phyloP scores from a whole-genome alignment of 2,797 vertebrate species.

The Ceyx erithaca region DNA sequence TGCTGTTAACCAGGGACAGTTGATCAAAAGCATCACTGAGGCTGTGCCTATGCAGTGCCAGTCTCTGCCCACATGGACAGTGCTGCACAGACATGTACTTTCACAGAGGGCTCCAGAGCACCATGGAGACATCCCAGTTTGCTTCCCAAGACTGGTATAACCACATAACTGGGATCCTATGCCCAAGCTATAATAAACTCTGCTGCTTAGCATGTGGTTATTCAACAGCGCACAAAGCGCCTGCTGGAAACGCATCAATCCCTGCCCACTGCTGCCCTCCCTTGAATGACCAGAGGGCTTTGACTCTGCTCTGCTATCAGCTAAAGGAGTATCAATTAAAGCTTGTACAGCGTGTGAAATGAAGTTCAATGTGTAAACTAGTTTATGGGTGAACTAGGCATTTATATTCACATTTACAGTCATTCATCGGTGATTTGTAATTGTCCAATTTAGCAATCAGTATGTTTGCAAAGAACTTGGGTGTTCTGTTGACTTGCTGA shows the following conservation, averaged over 20 bases:
- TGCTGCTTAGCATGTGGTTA: background rate
- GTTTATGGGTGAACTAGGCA: background rate
- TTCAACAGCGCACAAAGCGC: background rate
- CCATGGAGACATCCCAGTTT: background rate
- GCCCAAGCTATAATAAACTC: background rate
- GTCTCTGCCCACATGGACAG: accelerated
- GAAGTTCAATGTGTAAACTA: background rate
- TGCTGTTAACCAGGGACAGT: background rate
- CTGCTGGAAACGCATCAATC: background rate
- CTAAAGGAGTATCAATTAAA: background rate
- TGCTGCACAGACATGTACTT: accelerated
- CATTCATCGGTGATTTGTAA: conserved; percentile 13
- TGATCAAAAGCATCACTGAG: accelerated
- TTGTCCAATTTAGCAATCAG: conserved; percentile 32
- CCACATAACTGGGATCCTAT: accelerated
- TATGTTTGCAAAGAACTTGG: background rate
- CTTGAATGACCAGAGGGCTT: background rate
- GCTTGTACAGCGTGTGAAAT: background rate
- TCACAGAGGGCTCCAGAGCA: background rate
- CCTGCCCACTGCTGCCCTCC: background rate
- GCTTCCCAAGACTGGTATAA: background rate
- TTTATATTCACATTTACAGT: background rate
- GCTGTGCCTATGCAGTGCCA: accelerated
- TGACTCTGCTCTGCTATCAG: background rate
- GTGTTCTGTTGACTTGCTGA: conserved; percentile 3